Conservation (phyloP, 2,113 vertebrate genomes). For the Platanista minor region DNA sequence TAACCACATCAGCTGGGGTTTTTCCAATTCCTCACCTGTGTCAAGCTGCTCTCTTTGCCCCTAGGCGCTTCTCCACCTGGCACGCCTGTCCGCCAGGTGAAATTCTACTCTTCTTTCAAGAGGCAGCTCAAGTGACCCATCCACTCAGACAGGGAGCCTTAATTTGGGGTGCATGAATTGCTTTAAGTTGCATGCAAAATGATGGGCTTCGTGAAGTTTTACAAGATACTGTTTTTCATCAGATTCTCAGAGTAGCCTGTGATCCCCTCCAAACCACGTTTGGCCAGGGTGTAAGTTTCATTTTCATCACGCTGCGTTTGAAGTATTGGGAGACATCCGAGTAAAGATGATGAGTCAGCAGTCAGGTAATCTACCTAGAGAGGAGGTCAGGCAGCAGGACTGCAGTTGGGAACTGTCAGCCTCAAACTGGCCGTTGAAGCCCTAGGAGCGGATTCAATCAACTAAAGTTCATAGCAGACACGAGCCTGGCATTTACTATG, state of each 20-base stretch:
- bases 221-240: background rate
- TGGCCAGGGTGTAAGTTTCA: background rate
- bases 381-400: background rate
- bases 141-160: background rate
- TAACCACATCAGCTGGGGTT: background rate
- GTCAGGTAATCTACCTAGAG: background rate
- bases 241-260: background rate
- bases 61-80: background rate
- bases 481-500: background rate
- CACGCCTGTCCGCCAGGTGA: background rate
- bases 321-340: background rate
- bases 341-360: background rate
- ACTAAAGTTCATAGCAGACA: background rate
- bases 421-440: background rate
- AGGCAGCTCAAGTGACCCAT: slow-evolving; percentile 18
- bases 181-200: background rate
- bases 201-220: background rate
- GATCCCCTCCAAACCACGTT: background rate
- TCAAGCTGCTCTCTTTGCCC: background rate
- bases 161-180: background rate
- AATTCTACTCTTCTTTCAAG: background rate
- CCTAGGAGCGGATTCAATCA: background rate
- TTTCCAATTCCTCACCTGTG: background rate
- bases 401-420: background rate
- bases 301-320: background rate